Percentiles rank a stretch among this genome's conserved stretches.
Evolutionary conservation across 2,888 invertebrate species (phyloP).

Genomic region (Campaea margaritaria): DNA sequence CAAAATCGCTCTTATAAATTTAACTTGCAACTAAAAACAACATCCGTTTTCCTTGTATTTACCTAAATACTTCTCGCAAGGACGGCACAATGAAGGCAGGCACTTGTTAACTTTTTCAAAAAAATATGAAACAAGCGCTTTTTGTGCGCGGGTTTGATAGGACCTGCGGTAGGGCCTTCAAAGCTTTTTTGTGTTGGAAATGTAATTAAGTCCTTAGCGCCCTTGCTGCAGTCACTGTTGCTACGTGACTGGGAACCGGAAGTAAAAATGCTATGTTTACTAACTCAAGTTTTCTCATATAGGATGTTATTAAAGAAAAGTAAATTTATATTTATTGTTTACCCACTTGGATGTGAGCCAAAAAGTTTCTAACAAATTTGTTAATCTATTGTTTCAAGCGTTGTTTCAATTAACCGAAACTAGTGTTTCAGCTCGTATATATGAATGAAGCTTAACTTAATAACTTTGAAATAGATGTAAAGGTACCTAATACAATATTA

Average conservation of each 20-base stretch:
- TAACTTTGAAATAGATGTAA: no score
- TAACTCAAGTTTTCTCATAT: no score
- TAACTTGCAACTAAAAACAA: conserved; percentile 30
- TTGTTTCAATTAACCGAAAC: no score
- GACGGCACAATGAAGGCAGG: conserved; percentile 32
- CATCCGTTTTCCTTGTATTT: conserved; percentile 28
- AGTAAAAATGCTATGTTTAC: background rate
- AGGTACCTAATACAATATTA: no score
- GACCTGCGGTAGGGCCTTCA: conserved; percentile 33
- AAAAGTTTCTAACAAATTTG: no score
- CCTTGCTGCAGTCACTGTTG: conserved; percentile 18
- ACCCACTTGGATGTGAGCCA: no score
- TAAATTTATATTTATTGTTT: no score
- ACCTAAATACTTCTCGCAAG: conserved; percentile 34
- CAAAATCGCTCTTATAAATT: background rate
- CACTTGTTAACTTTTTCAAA: conserved; percentile 27
- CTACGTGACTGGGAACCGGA: conserved; percentile 8
- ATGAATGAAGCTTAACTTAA: no score
- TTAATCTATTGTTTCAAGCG: no score
- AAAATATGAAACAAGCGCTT: conserved; percentile 30
- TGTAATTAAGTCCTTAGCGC: conserved; percentile 39
- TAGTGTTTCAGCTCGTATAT: no score
- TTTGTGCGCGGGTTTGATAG: conserved; percentile 35
- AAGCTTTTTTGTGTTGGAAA: conserved; percentile 39
- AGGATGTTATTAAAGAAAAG: no score